A percentile compares a stretch with the other conserved stretches of the same genome.
Conservation (phyloP, 2,888 invertebrate genomes). For the Rhamnusium bicolor region DNA sequence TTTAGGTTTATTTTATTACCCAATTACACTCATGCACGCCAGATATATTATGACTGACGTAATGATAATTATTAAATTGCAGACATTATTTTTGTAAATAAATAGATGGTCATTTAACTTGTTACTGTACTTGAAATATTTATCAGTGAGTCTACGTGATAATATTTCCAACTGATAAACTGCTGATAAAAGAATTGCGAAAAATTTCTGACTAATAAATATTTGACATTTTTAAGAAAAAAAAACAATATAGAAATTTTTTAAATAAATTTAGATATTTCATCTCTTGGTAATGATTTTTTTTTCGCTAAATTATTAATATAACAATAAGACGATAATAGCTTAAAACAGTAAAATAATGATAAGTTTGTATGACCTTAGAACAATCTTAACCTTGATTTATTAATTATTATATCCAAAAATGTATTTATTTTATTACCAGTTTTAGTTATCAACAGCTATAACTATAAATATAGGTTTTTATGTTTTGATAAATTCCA, state of each 20-base stretch:
- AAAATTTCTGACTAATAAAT: background rate
- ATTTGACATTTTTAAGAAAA: background rate
- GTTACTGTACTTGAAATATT: constrained; percentile 7
- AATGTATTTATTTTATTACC: background rate
- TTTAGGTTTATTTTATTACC: constrained; percentile 12
- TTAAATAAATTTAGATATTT: too few species aligned
- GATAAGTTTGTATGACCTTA: background rate
- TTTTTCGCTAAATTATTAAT: too few species aligned
- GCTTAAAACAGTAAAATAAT: background rate
- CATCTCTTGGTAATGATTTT: too few species aligned
- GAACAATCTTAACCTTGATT: background rate
- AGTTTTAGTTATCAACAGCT: background rate
- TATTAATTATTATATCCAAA: background rate
- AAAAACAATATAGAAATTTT: background rate
- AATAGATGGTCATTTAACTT: constrained; percentile 14
- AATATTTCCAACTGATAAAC: background rate
- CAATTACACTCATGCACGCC: background rate
- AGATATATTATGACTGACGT: constrained; percentile 8
- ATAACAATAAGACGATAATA: background rate
- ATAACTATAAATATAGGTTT: background rate
- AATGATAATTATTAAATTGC: constrained; percentile 2
- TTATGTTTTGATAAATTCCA: too few species aligned
- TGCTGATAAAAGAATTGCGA: background rate
- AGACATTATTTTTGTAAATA: constrained; percentile 15
- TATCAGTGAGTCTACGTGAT: background rate